Conservation (phyloP, 2,797 vertebrate species). For the Acipenser ruthenus region DNA sequence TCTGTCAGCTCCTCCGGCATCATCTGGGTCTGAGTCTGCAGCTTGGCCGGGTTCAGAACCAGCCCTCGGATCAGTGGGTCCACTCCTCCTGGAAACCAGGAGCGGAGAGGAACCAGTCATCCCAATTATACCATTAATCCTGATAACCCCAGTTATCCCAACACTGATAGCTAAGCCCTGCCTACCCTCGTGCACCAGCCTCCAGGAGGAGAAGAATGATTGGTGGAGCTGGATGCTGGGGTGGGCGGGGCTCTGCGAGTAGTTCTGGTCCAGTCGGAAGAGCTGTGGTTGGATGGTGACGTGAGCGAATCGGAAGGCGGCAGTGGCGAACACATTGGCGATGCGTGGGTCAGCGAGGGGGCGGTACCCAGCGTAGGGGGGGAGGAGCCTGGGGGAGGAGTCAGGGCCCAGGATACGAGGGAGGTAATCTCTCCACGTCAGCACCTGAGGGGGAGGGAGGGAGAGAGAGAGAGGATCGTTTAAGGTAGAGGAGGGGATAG, state of each 20-base stretch:
- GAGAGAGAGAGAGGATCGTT: background rate
- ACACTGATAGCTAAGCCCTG: background rate
- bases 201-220: slow-evolving; percentile 63
- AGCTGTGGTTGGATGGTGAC: slow-evolving; percentile 61
- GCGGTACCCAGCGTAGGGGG: slow-evolving; percentile 48
- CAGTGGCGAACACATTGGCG: slow-evolving; percentile 55
- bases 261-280: slow-evolving; percentile 50
- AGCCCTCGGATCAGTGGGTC: slow-evolving; percentile 66
- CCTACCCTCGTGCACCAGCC: slow-evolving; percentile 63
- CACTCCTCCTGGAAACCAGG: slow-evolving; percentile 53
- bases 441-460: slow-evolving; percentile 36
- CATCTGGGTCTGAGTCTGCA: slow-evolving; percentile 68
- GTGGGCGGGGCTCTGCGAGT: slow-evolving; percentile 43
- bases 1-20: slow-evolving; percentile 75
- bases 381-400: slow-evolving; percentile 39
- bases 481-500: background rate
- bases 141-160: no score
- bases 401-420: slow-evolving; percentile 53
- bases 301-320: slow-evolving; percentile 62
- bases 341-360: slow-evolving; percentile 53
- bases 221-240: slow-evolving; percentile 57
- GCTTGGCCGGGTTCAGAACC: slow-evolving; percentile 61
- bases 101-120: background rate
- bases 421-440: slow-evolving; percentile 63
- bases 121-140: background rate